Conservation (phyloP, 2,797 vertebrate genomes). For the Nannoperca obscura region DNA sequence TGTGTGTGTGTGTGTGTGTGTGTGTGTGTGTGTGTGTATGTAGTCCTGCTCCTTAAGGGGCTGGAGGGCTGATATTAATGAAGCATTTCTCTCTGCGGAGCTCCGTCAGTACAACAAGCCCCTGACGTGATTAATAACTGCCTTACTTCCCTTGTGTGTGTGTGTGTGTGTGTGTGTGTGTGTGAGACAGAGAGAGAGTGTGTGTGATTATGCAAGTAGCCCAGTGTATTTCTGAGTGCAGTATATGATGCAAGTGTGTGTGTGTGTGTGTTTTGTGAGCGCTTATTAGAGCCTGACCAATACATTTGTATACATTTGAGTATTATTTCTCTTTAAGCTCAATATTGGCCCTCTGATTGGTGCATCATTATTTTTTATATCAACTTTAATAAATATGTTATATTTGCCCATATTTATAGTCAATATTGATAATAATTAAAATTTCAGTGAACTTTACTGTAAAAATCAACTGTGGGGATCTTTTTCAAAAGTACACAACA, state of each 20-base stretch:
- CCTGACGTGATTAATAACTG: constrained; percentile 77
- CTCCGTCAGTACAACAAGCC: constrained; percentile 72
- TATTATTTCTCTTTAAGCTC: not conserved
- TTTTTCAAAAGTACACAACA: not conserved
- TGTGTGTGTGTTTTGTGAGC: constrained; percentile 7
- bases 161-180: not conserved
- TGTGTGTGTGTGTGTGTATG: constrained; percentile 26
- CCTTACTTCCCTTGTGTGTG: constrained; percentile 20
- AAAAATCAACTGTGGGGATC: not conserved
- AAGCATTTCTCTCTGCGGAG: constrained; percentile 71
- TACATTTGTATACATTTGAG: not conserved
- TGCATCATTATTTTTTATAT: not conserved
- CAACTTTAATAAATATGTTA: not conserved
- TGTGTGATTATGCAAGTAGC: not conserved
- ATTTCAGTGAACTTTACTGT: not conserved
- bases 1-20: constrained; percentile 14
- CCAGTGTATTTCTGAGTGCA: constrained; percentile 4
- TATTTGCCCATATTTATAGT: not conserved
- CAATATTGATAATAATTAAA: not conserved
- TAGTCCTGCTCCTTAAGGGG: constrained; percentile 36
- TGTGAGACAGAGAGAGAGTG: not conserved
- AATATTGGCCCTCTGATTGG: not conserved
- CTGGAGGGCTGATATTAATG: constrained; percentile 75
- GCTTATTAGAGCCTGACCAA: constrained; percentile 28
- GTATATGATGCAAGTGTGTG: constrained; percentile 28